Evolutionary conservation across 2,888 invertebrate genomes (phyloP), one percentile per base, ranked within the genome.

Genomic region (Caenorhabditis becei): DNA sequence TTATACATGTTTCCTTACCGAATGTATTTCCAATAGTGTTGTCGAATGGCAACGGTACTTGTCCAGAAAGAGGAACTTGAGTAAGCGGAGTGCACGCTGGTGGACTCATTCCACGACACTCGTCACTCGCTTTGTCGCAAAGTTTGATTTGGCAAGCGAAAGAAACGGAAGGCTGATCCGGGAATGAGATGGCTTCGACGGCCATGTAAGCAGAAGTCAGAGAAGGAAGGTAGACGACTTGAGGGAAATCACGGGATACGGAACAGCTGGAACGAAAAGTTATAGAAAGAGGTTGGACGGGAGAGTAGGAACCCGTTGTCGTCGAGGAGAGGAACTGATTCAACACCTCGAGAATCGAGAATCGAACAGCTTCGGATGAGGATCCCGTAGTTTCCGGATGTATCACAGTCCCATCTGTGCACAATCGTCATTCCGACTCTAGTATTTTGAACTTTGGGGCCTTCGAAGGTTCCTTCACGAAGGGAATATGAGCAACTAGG

Each of bases 111-210:
- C 88, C 90, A 16, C 80, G 63, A 84, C 90, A 90, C 44, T 89
- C 89, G 47, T 87, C 85, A 37, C 86, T 87, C n/a, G 78, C 66
- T 49, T 89, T 88, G 62, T 86, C 88, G 82, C 90, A 90, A 11
- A 87, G 67, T 54, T 88, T 84, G 26, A 90, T 88, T 65, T 90
- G 89, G 53, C 90, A 90, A 8, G 86, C 84, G 77, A 90, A 90
- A 41, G 83, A 85, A 54, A 90, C 75, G 35, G 86, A 82, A 14
- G 82, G 74, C 26, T 86, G 79, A 63, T 90, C 90, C 8, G 89
- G 89, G 58, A 89, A 89, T 3, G 86, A 84, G 77, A 89, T 87
- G 5, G 89, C 88, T 77, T 88, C 87, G 28, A 90, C 83, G 28
- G 84, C 85, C 26, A 84, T 85, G 67, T 86, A 90, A 23, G 90